phyloP scores from a whole-genome alignment of 2,113 vertebrate genomes.

The Rhinopomastus cyanomelas region DNA sequence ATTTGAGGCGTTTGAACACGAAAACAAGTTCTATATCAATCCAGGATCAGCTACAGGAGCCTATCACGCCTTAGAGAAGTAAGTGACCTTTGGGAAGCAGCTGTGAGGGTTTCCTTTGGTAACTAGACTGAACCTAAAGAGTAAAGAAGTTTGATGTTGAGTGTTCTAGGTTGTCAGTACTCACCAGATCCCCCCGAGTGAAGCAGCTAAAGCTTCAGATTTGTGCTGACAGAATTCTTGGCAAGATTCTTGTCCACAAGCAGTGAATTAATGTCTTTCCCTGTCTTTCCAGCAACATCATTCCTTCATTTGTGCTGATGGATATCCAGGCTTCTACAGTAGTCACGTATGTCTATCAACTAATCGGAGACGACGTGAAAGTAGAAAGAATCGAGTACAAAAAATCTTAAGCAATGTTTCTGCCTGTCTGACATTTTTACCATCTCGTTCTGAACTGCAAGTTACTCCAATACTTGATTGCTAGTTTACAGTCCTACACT shows the following conservation, averaged over 20 bases:
- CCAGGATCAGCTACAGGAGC: conserved; percentile 98
- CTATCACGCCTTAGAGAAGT: conserved; percentile 96
- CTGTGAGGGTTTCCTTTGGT: neutral
- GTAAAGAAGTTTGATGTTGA: neutral
- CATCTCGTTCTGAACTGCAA: conserved; percentile 57
- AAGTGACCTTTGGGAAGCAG: conserved; percentile 26
- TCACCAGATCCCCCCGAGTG: neutral
- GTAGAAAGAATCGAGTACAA: conserved; percentile 99
- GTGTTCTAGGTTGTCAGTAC: neutral
- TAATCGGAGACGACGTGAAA: conserved; percentile 97
- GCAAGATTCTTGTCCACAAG: neutral
- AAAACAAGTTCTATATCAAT: conserved; percentile 99
- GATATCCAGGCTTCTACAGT: conserved; percentile 99
- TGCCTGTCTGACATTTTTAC: conserved; percentile 61
- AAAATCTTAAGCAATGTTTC: conserved; percentile 83
- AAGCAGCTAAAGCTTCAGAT: neutral
- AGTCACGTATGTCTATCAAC: conserved; percentile 97
- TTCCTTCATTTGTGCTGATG: conserved; percentile 98
- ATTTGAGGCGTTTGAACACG: conserved; percentile 98
- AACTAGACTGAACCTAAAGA: neutral
- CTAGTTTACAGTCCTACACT: conserved; percentile 67
- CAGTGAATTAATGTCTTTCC: neutral
- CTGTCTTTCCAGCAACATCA: conserved; percentile 88
- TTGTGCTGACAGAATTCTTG: neutral
- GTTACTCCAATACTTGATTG: conserved; percentile 55